phyloP scores from a whole-genome alignment of 2,113 vertebrate genomes.

The Aspidoscelis tigris region DNA sequence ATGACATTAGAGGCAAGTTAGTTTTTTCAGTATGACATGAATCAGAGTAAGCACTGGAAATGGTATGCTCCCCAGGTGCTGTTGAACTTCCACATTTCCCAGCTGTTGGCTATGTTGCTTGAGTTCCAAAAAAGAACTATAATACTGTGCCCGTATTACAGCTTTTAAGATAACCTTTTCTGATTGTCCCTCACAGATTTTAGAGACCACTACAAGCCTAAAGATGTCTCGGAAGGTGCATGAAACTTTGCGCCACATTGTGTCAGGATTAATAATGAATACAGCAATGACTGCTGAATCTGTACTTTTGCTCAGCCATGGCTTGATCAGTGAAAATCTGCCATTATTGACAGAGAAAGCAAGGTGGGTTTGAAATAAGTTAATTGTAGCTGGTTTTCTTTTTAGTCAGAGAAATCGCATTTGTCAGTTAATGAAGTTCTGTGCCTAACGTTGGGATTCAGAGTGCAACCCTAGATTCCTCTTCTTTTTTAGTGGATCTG shows the following conservation, averaged over 20 bases:
- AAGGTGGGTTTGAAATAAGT: conserved; percentile 78
- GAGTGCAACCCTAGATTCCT: not conserved
- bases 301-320: conserved; percentile 89
- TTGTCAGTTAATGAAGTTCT: not conserved
- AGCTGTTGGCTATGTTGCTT: too few species aligned
- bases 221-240: conserved; percentile 89
- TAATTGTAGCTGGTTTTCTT: not conserved
- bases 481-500: too few species aligned
- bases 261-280: conserved; percentile 88
- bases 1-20: not conserved
- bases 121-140: too few species aligned
- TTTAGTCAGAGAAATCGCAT: not conserved
- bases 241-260: conserved; percentile 84
- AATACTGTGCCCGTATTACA: not conserved
- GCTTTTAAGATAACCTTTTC: not conserved
- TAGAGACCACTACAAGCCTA: conserved; percentile 87
- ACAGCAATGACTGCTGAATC: conserved; percentile 82
- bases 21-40: not conserved
- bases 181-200: conserved; percentile 75
- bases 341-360: conserved; percentile 90
- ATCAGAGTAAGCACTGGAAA: too few species aligned
- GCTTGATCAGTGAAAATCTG: conserved; percentile 93
- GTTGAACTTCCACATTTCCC: too few species aligned
- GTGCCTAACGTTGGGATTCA: not conserved
- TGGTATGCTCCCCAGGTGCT: too few species aligned